Evolutionary conservation across 1,140 invertebrate species (phyloP), one percentile per base, ranked within the genome.

Genomic region (Zaprionus nigranus): DNA sequence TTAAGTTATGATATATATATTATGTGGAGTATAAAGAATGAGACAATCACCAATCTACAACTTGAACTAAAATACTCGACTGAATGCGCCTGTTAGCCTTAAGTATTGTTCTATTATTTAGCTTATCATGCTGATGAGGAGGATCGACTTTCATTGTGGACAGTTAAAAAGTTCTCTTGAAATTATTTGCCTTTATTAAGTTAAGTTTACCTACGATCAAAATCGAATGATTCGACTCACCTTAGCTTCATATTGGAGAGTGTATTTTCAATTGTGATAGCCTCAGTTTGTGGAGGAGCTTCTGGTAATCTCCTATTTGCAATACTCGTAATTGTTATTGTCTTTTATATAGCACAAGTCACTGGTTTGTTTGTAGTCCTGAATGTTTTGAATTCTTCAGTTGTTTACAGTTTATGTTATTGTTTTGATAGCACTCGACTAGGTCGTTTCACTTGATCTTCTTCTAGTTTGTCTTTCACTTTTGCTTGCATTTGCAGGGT

Each of bases 191-290:
- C 30, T 11, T 36, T 57, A 38, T 56, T 49, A 49, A 53, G 22
- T 56, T 26, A 49, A 34, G 1, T 11, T 56, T 51, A 5, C 34
- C 77, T 64, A 24, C 30, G 20, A 49, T 71, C 56, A 26, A 68
- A 60, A 24, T 68, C 22, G n/a, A 17, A 26, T 20, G 40, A 13
- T 28, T 36, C 13, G 17, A 34, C 74, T 76, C 20, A 87, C 83
- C 83, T 87, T 66, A 87, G 73, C 75, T 87, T 87, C 83, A 87
- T 87, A 56, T 79, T 88, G 79, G 56, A 65, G 38, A 86, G 51
- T 78, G 69, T 83, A 73, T 67, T 77, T 75, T 88, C 81, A 88
- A 86, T 86, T 72, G 61, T 85, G 62, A 36, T 67, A 64, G 62
- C 56, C 78, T 43, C 65, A 67, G 40, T 67, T 67, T 34, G 26